Conservation (phyloP, 2,113 vertebrate species). For the Hemiprocne comata region DNA sequence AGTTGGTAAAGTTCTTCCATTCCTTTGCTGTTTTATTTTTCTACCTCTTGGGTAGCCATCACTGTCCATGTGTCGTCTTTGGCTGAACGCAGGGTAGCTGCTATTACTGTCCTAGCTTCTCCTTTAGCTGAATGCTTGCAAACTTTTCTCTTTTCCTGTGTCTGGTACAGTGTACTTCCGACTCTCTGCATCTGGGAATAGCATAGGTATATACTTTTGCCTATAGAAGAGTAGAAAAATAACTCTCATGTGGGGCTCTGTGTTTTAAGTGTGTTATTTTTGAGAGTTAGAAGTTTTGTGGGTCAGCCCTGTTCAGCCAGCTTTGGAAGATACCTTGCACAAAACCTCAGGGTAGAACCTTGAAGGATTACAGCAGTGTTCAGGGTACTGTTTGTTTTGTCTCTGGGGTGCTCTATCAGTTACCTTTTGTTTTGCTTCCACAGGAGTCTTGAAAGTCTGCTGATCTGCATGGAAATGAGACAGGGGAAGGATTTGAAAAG, state of each 20-base stretch:
- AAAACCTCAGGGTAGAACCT: neutral
- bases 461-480: neutral
- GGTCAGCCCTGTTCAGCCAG: neutral
- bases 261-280: neutral
- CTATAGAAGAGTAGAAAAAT: neutral
- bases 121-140: too few species aligned
- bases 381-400: neutral
- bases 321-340: neutral
- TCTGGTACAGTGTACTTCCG: neutral
- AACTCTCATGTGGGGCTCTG: fast-evolving
- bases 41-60: neutral
- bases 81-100: neutral
- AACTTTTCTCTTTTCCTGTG: neutral
- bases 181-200: neutral
- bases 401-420: fast-evolving
- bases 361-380: neutral
- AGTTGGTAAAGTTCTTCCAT: neutral
- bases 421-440: neutral
- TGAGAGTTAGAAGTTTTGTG: neutral
- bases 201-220: neutral
- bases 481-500: neutral
- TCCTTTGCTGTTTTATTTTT: neutral
- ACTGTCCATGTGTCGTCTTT: neutral
- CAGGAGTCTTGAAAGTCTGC: neutral
- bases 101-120: too few species aligned